These are phyloP conservation scores for Eulemur albifrons DNA, from an alignment of 2,797 vertebrate genomes.

Conservation along the genomic window DNA sequence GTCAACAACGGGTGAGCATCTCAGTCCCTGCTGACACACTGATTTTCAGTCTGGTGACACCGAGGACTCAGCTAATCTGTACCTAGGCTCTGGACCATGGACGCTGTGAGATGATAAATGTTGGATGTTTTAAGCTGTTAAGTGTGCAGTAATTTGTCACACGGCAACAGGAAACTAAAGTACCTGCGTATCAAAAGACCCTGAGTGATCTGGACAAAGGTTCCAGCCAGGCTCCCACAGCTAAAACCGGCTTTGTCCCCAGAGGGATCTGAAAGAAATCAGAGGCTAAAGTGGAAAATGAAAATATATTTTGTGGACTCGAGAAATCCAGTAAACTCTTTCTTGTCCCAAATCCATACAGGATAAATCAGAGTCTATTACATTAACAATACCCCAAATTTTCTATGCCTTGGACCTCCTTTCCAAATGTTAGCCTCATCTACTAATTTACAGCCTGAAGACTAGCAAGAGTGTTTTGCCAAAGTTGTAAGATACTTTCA, in stretches of 20 bases:
- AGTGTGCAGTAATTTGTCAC: not conserved
- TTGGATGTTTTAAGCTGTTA: not conserved
- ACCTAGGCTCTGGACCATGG: not conserved
- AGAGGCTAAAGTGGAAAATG: not conserved
- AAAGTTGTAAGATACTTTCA: not conserved
- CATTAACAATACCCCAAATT: not conserved
- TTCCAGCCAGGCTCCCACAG: not conserved
- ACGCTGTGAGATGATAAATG: not conserved
- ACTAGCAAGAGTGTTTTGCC: not conserved
- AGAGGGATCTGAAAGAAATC: not conserved
- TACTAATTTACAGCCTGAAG: not conserved
- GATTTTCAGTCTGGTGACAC: not conserved
- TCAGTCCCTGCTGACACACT: not conserved
- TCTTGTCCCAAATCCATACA: not conserved
- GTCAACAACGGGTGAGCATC: not conserved
- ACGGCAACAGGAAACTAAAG: not conserved
- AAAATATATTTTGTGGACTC: not conserved
- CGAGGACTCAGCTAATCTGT: not conserved
- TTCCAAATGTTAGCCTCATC: not conserved
- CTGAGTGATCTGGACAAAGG: not conserved
- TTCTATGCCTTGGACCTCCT: not conserved
- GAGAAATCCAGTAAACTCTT: not conserved
- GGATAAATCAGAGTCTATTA: not conserved
- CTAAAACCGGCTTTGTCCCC: not conserved
- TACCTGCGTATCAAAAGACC: not conserved